These are phyloP conservation scores for Rhineura floridana DNA, from an alignment of 2,113 vertebrate genomes.

Conservation along the genomic window DNA sequence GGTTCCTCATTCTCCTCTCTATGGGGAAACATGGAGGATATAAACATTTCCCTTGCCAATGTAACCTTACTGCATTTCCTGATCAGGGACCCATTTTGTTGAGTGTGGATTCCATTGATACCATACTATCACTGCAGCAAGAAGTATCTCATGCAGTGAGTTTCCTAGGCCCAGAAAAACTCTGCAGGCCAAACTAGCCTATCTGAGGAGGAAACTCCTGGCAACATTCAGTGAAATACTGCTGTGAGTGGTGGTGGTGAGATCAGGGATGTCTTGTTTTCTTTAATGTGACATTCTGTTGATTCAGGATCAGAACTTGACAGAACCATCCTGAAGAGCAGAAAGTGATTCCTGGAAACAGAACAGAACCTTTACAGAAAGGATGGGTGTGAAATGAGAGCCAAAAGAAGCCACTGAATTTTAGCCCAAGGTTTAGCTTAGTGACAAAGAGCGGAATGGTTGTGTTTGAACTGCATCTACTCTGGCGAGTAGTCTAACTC, in stretches of 20 bases:
- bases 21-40: background rate
- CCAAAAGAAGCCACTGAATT: conserved; percentile 63
- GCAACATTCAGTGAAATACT: conserved; percentile 14
- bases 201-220: conserved; percentile 11
- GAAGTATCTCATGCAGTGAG: conserved; percentile 2
- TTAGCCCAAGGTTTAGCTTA: conserved; percentile 78
- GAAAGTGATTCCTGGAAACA: conserved; percentile 42
- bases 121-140: background rate
- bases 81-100: conserved; percentile 18
- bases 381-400: conserved; percentile 58
- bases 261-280: background rate
- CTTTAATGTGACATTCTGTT: conserved; percentile 1
- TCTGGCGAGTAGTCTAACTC: conserved; percentile 85
- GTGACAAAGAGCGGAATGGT: conserved; percentile 21
- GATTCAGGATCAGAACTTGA: conserved; percentile 35
- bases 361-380: conserved; percentile 39
- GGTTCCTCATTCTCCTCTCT: background rate
- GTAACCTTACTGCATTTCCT: background rate
- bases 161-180: conserved; percentile 27
- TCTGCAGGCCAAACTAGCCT: conserved; percentile 7
- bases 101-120: conserved; percentile 44
- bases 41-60: background rate
- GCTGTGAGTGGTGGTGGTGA: background rate
- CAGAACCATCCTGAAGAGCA: conserved; percentile 48
- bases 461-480: conserved; percentile 51